Conservation (phyloP, 2,797 vertebrate genomes). For the Platalea minor region DNA sequence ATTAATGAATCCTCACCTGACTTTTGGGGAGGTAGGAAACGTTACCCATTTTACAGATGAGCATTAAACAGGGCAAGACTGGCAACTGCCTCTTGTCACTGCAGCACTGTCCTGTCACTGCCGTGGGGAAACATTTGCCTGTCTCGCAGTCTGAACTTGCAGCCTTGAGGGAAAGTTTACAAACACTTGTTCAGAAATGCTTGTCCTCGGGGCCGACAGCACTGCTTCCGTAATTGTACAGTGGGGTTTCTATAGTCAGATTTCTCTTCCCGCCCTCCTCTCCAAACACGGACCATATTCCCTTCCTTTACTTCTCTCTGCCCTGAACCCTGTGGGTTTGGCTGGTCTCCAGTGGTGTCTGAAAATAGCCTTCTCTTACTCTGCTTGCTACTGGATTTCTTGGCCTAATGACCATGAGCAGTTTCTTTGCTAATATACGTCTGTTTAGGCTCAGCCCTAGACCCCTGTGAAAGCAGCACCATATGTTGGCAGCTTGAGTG, state of each 20-base stretch:
- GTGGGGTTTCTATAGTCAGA: not conserved
- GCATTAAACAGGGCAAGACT: not conserved
- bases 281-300: not conserved
- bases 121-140: not conserved
- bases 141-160: not conserved
- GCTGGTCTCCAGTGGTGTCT: not conserved
- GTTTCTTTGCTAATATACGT: not conserved
- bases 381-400: conserved; percentile 22
- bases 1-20: not conserved
- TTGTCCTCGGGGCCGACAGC: not conserved
- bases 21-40: not conserved
- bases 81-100: not conserved
- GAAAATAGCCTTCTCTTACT: conserved; percentile 15
- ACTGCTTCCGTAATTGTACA: not conserved
- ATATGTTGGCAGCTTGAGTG: not conserved
- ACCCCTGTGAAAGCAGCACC: not conserved
- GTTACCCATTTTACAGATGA: not conserved
- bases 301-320: not conserved
- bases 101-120: not conserved
- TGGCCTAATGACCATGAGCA: not conserved
- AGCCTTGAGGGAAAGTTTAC: not conserved
- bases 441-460: conserved; percentile 2
- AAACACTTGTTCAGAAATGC: not conserved
- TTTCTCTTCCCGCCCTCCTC: not conserved
- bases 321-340: not conserved